Evolutionary conservation across 2,888 invertebrate species (phyloP).

Genomic region (Acrobasis suavella): DNA sequence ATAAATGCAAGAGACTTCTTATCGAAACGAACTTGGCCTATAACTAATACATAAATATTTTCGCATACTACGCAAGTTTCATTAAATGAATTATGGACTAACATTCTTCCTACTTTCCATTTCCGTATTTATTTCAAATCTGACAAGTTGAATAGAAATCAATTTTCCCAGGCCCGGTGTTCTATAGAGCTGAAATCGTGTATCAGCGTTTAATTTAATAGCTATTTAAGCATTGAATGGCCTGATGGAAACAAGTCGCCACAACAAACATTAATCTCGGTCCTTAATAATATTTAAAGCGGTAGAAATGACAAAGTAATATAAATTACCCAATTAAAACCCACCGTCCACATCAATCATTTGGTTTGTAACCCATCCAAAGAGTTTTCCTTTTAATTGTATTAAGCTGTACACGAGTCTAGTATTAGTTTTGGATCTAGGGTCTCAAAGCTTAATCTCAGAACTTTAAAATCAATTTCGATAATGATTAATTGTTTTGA

Average conservation of each 20-base stretch:
- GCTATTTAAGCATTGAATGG: background rate
- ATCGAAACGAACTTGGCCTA: no score
- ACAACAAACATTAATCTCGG: background rate
- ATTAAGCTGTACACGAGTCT: background rate
- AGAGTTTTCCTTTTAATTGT: background rate
- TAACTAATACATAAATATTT: no score
- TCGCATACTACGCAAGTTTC: no score
- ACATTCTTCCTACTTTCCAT: no score
- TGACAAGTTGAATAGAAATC: no score
- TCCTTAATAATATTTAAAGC: slow-evolving; percentile 4
- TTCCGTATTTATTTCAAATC: no score
- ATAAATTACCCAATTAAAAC: slow-evolving; percentile 14
- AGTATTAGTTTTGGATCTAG: background rate
- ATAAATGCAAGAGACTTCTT: no score
- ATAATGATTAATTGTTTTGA: no score
- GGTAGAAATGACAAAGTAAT: slow-evolving; percentile 1
- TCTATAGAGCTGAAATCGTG: background rate
- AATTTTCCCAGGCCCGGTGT: no score
- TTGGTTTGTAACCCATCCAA: background rate
- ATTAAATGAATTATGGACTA: no score
- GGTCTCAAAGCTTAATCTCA: no score
- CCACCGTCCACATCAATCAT: slow-evolving; percentile 17
- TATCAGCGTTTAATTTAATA: background rate
- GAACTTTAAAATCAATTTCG: no score
- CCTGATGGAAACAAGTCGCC: background rate